A percentile compares a stretch with the other conserved stretches of the same genome.
phyloP scores from a whole-genome alignment of 1,140 invertebrate genomes.

The Penaeus indicus region DNA sequence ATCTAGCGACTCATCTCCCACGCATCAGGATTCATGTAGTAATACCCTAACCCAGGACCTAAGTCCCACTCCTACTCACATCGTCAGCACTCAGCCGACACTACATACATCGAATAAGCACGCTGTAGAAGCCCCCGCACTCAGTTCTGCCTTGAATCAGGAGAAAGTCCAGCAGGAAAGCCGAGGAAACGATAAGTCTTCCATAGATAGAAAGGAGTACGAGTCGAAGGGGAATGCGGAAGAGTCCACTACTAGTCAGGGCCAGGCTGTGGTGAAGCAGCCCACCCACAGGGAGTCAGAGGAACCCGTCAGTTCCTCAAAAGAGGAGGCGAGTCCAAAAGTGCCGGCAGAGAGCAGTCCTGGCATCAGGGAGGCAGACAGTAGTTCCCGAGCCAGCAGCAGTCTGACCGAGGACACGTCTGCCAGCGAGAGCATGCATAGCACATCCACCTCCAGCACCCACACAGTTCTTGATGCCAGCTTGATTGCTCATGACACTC shows the following conservation, averaged over 20 bases:
- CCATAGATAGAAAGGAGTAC: background rate
- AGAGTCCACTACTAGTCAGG: constrained; percentile 1
- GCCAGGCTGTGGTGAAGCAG: constrained; percentile 24
- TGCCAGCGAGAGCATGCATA: constrained; percentile 29
- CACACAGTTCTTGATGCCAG: constrained; percentile 35
- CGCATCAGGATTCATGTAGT: constrained; percentile 55
- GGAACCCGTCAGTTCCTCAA: background rate
- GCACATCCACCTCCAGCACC: constrained; percentile 31
- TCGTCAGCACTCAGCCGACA: constrained; percentile 11
- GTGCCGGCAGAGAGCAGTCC: background rate
- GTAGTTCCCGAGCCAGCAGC: constrained; percentile 9
- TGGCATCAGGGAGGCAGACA: background rate
- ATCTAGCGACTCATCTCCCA: constrained; percentile 50
- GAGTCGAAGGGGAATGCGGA: background rate
- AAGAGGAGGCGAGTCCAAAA: background rate
- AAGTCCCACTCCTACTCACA: constrained; percentile 4
- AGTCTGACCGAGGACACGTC: constrained; percentile 30
- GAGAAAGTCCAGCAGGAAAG: background rate
- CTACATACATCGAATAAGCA: background rate
- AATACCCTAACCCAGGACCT: constrained; percentile 46
- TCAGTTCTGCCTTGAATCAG: no score
- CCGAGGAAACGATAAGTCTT: background rate
- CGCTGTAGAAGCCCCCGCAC: no score
- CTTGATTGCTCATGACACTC: background rate
- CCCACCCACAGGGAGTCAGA: constrained; percentile 18